phyloP scores from a whole-genome alignment of 2,888 invertebrate species.

The Phytoseiulus persimilis region DNA sequence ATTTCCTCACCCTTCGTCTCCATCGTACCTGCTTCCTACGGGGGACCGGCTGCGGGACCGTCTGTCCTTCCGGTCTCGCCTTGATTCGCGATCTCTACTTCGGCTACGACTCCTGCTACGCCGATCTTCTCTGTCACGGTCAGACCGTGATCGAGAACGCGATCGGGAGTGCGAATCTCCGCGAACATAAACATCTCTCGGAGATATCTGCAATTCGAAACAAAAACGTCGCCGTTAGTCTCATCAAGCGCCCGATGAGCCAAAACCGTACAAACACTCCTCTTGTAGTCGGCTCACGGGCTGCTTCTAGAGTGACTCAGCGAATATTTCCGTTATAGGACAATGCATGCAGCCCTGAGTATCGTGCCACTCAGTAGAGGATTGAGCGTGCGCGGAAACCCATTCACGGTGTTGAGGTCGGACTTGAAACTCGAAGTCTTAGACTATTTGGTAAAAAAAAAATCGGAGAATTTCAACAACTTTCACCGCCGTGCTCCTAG shows the following conservation, averaged over 20 bases:
- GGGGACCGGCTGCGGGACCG: conserved; percentile 36
- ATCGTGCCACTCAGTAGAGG: no score
- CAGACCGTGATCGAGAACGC: conserved; percentile 67
- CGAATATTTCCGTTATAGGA: no score
- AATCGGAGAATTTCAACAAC: neutral
- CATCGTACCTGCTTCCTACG: conserved; percentile 31
- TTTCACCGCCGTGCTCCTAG: neutral
- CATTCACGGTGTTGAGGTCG: no score
- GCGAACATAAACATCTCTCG: conserved; percentile 26
- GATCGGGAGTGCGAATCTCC: conserved; percentile 58
- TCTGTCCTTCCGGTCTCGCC: conserved; percentile 22
- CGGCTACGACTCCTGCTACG: conserved; percentile 17
- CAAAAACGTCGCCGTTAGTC: no score
- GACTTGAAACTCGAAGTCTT: no score
- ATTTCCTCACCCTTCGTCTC: conserved; percentile 5
- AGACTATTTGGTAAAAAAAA: no score
- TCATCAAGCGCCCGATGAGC: no score
- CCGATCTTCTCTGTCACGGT: conserved; percentile 59
- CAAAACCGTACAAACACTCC: no score
- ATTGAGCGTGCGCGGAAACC: no score
- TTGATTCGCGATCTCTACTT: conserved; percentile 9
- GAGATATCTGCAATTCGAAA: conserved; percentile 18
- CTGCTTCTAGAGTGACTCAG: no score
- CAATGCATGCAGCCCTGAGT: no score
- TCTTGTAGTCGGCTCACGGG: no score